A percentile compares a stretch with the other conserved stretches of the same genome.
Conservation (phyloP, 2,888 invertebrate species). For the Liposcelis brunnea region DNA sequence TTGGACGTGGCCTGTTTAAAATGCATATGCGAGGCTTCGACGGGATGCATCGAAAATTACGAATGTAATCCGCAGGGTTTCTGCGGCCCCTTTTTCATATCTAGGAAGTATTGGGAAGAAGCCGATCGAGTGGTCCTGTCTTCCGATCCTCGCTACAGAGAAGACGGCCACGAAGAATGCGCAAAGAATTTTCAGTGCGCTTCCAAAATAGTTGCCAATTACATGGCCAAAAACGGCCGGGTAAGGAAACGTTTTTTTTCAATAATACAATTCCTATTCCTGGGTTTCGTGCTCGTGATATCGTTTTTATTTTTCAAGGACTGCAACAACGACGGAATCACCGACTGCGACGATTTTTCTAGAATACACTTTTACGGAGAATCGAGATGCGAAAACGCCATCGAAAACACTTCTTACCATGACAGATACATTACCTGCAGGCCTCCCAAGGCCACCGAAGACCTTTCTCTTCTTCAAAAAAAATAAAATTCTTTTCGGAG, state of each 20-base stretch:
- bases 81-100: constrained; percentile 45
- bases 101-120: constrained; percentile 45
- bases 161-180: constrained; percentile 32
- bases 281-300: constrained; percentile 6
- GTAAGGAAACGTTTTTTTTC: constrained; percentile 23
- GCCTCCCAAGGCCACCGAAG: background rate
- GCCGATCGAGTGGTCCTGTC: constrained; percentile 31
- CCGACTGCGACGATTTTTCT: constrained; percentile 45
- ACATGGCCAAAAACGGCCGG: constrained; percentile 39
- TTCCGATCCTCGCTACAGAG: background rate
- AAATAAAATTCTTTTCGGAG: background rate
- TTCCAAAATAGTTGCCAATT: constrained; percentile 36
- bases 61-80: constrained; percentile 26
- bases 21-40: constrained; percentile 40
- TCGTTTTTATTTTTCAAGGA: constrained; percentile 29
- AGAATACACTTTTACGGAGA: constrained; percentile 44
- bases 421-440: background rate
- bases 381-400: constrained; percentile 29
- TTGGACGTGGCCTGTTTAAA: constrained; percentile 34
- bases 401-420: constrained; percentile 3
- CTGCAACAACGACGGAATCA: constrained; percentile 43
- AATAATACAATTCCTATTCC: constrained; percentile 3
- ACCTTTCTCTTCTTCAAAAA: background rate
- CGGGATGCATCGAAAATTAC: constrained; percentile 34
- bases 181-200: constrained; percentile 40